phyloP scores from a whole-genome alignment of 2,113 vertebrate species.

The Psittacula cyanocephala region DNA sequence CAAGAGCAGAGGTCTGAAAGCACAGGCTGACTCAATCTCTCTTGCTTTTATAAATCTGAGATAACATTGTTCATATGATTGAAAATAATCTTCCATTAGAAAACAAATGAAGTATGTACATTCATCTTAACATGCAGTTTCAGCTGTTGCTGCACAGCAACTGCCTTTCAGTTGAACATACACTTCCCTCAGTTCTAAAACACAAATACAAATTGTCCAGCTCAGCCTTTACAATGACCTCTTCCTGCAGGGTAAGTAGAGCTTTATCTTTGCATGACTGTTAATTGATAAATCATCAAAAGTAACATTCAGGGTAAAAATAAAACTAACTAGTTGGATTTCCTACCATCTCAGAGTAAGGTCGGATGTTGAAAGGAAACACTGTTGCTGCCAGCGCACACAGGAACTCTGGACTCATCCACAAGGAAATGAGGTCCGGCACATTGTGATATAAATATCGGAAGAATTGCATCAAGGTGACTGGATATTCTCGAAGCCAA shows the following conservation, averaged over 20 bases:
- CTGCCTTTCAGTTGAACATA: neutral
- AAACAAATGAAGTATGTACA: neutral
- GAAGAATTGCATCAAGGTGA: slow-evolving; percentile 99
- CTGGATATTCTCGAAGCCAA: slow-evolving; percentile 96
- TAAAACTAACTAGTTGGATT: neutral
- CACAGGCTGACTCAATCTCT: neutral
- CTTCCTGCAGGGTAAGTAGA: neutral
- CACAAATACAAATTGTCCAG: neutral
- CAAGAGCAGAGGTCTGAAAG: neutral
- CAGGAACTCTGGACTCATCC: slow-evolving; percentile 96
- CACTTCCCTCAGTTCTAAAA: neutral
- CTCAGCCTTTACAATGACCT: neutral
- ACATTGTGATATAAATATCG: slow-evolving; percentile 97
- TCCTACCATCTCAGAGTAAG: slow-evolving; percentile 96
- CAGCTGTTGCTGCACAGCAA: neutral
- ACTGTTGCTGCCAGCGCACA: slow-evolving; percentile 91
- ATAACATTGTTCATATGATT: neutral
- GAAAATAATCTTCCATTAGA: neutral
- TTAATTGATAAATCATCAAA: neutral
- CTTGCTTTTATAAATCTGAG: neutral
- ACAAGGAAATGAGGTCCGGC: slow-evolving; percentile 89
- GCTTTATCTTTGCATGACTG: neutral
- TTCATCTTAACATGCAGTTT: neutral
- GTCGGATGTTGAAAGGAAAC: slow-evolving; percentile 97
- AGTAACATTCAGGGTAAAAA: neutral